These are phyloP conservation scores for Ischnus inquisitorius DNA, from an alignment of 2,888 invertebrate species.

Conservation along the genomic window DNA sequence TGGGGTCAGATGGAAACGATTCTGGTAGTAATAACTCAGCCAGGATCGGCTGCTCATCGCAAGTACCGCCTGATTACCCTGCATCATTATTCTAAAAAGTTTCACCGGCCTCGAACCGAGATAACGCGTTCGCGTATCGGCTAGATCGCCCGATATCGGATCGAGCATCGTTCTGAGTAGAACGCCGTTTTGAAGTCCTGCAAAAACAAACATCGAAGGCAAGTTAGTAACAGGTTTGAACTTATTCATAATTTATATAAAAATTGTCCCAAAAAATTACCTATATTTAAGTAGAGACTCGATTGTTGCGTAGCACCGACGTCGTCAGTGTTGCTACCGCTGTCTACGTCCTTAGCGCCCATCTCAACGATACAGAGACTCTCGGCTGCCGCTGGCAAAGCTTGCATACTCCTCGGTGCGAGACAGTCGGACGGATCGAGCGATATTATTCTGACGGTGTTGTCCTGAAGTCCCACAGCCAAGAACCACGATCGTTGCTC, in stretches of 20 bases:
- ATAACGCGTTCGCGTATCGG: constrained; percentile 98
- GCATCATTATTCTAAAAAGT: constrained; percentile 97
- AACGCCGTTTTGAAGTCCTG: constrained; percentile 97
- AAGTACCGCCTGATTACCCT: constrained; percentile 97
- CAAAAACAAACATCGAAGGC: constrained; percentile 5
- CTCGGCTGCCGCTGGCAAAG: constrained; percentile 97
- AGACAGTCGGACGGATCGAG: constrained; percentile 98
- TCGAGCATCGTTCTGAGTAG: constrained; percentile 97
- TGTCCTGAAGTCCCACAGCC: constrained; percentile 97
- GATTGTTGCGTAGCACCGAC: constrained; percentile 88
- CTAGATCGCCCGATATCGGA: constrained; percentile 97
- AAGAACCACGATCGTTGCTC: constrained; percentile 98
- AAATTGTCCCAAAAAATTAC: constrained; percentile 66
- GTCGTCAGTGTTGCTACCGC: constrained; percentile 78
- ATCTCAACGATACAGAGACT: constrained; percentile 98
- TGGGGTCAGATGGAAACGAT: constrained; percentile 97
- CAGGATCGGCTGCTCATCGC: constrained; percentile 99
- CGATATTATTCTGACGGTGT: constrained; percentile 98
- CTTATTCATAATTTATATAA: not conserved
- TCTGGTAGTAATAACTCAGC: constrained; percentile 99
- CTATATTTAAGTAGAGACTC: constrained; percentile 97
- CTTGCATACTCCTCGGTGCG: constrained; percentile 98
- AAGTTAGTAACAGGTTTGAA: constrained; percentile 49
- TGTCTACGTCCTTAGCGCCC: constrained; percentile 90
- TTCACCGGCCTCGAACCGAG: constrained; percentile 98